A percentile compares a stretch with the other conserved stretches of the same genome.
These are phyloP conservation scores for Lacerta bilineata DNA, from an alignment of 2,797 vertebrate genomes.

Conservation along the genomic window DNA sequence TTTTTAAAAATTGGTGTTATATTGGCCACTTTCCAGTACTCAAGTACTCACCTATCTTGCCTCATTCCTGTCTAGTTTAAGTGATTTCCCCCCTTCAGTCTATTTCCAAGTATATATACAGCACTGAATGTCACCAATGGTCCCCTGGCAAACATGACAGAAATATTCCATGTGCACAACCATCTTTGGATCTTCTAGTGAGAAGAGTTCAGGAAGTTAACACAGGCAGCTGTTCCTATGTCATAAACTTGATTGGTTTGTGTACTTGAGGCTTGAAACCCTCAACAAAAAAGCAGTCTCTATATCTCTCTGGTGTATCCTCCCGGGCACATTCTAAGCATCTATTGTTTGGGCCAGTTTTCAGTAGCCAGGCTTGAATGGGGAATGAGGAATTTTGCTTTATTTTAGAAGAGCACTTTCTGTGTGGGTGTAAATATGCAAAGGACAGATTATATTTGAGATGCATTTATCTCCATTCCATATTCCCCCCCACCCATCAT, in stretches of 20 bases:
- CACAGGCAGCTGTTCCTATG: neutral
- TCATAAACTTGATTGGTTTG: neutral
- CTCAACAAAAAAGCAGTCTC: neutral
- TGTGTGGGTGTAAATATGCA: too few species aligned
- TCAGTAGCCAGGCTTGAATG: neutral
- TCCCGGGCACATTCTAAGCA: neutral
- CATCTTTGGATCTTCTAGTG: neutral
- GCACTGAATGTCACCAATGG: neutral
- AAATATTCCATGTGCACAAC: neutral
- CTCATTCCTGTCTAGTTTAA: neutral
- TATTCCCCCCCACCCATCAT: neutral
- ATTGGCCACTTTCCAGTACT: too few species aligned
- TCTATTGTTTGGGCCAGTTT: neutral
- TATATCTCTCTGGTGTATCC: neutral
- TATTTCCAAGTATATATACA: neutral
- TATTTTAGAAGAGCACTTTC: neutral
- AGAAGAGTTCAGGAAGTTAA: neutral
- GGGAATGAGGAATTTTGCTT: neutral
- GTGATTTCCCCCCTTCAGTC: neutral
- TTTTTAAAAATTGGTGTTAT: too few species aligned
- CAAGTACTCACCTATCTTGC: neutral
- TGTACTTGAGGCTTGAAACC: neutral
- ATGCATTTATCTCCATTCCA: rapidly evolving
- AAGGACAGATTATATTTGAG: neutral
- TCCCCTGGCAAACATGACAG: neutral